A percentile compares a stretch with the other conserved stretches of the same genome.
Evolutionary conservation across 2,888 invertebrate species (phyloP).

Genomic region (Antheraea assamensis): DNA sequence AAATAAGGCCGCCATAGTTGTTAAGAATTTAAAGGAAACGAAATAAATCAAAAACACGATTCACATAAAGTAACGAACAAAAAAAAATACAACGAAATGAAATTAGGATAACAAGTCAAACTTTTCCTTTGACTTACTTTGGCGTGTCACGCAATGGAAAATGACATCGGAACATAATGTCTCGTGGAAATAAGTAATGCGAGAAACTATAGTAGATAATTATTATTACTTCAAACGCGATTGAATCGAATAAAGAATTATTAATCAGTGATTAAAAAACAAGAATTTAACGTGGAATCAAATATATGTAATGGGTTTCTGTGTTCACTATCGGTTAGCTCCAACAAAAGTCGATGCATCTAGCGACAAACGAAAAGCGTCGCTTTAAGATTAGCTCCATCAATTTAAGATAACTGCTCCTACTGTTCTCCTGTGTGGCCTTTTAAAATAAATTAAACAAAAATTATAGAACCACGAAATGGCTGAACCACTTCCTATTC

Average conservation of each 20-base stretch:
- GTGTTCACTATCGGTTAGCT: slow-evolving; percentile 49
- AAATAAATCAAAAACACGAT: slow-evolving; percentile 63
- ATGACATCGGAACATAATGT: slow-evolving; percentile 65
- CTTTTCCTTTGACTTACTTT: slow-evolving; percentile 70
- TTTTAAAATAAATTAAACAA: slow-evolving; percentile 42
- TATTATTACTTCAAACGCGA: slow-evolving; percentile 35
- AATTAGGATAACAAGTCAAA: slow-evolving; percentile 75
- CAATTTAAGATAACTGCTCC: slow-evolving; percentile 69
- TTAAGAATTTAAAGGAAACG: slow-evolving; percentile 19
- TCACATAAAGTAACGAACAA: slow-evolving; percentile 63
- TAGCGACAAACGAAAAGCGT: slow-evolving; percentile 64
- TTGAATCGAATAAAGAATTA: slow-evolving; percentile 24
- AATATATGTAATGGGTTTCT: slow-evolving; percentile 46
- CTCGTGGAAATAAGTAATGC: slow-evolving; percentile 45
- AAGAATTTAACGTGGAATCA: slow-evolving; percentile 23
- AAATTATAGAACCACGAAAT: slow-evolving; percentile 38
- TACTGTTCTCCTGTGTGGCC: slow-evolving; percentile 68
- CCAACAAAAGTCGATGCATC: slow-evolving; percentile 54
- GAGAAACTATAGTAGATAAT: slow-evolving; percentile 32
- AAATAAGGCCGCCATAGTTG: slow-evolving; percentile 8
- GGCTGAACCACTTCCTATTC: slow-evolving; percentile 18
- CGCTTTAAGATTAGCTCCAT: slow-evolving; percentile 71
- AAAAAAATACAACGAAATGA: slow-evolving; percentile 67
- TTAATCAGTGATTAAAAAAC: slow-evolving; percentile 27
- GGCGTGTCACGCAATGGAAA: slow-evolving; percentile 65